Conservation (phyloP, 1,140 invertebrate species). For the Drosophila parvula region DNA sequence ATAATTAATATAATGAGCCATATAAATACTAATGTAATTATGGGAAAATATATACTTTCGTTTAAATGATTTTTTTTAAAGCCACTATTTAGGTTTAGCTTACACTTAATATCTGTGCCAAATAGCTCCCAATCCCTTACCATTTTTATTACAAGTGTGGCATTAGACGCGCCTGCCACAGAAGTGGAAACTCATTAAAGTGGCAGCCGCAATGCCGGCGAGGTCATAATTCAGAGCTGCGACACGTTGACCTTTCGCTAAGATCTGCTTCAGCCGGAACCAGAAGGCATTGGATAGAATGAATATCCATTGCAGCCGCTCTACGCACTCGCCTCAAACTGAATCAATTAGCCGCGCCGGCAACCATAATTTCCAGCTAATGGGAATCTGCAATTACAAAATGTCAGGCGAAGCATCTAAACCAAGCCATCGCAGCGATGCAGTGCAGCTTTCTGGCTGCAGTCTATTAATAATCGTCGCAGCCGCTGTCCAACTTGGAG, state of each 20-base stretch:
- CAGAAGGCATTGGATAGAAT: constrained; percentile 20
- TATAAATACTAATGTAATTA: too few relatives aligned
- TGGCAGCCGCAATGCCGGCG: constrained; percentile 60
- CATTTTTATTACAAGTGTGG: constrained; percentile 20
- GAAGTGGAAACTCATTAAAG: constrained; percentile 69
- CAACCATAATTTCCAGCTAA: constrained; percentile 54
- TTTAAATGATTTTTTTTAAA: neutral
- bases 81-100: neutral
- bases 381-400: constrained; percentile 49
- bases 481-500: constrained; percentile 25
- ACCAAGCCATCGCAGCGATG: constrained; percentile 10
- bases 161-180: constrained; percentile 49
- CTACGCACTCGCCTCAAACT: constrained; percentile 54
- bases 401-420: constrained; percentile 54
- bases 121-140: neutral
- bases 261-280: constrained; percentile 35
- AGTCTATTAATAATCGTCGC: constrained; percentile 65
- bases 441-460: constrained; percentile 34
- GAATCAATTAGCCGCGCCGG: constrained; percentile 66
- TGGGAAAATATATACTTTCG: too few relatives aligned
- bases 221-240: constrained; percentile 70
- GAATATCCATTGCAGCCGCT: constrained; percentile 32
- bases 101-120: constrained; percentile 4
- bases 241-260: constrained; percentile 74
- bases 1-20: too few relatives aligned